Evolutionary conservation across 2,113 vertebrate species (phyloP), one percentile per base, ranked within the genome.

Genomic region (Symphodus melops): DNA sequence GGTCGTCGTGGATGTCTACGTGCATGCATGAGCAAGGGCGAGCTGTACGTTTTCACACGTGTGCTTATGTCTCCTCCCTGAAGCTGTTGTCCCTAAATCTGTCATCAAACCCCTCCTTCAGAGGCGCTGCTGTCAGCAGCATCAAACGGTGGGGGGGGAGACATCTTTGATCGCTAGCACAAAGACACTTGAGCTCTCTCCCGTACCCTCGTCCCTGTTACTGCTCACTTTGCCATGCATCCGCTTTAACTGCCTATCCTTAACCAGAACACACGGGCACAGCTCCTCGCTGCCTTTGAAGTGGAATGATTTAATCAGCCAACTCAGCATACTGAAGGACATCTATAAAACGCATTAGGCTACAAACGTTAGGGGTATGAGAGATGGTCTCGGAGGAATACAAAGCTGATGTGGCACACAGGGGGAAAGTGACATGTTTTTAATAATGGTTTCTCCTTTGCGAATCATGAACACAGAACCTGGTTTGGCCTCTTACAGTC

Each of bases 261-360:
- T 84, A 88, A 86, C 77, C 76, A 76, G 66, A 88, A 76, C 80
- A 83, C 81, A 84, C 59, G 62, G 52, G 12, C 72, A 70, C 55
- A 58, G 77, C 78, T 79, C 67, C 68, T 59, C 10, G 28, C 81
- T 85, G 66, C 25, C 71, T 87, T 88, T 82, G 71, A 86, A 88
- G 84, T 86, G 75, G 77, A 85, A 83, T 89, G 86, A 92, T 91
- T 90, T 88, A 84, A 91, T 92, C 91, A 84, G 81, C 82, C 75
- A 77, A 83, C 86, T 89, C 88, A 85, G 85, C 88, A 77, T 88
- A 88, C 63, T 90, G 86, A 94, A 92, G 84, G 82, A 87, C 87
- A 89, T 92, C 88, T 86, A 86, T 92, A 85, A 91, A 89, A 88
- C 39, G 41, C 88, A 88, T 86, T 86, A 82, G 25, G 28, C 69